Evolutionary conservation across 2,113 vertebrate species (phyloP).

Genomic region (Lipotes vexillifer): DNA sequence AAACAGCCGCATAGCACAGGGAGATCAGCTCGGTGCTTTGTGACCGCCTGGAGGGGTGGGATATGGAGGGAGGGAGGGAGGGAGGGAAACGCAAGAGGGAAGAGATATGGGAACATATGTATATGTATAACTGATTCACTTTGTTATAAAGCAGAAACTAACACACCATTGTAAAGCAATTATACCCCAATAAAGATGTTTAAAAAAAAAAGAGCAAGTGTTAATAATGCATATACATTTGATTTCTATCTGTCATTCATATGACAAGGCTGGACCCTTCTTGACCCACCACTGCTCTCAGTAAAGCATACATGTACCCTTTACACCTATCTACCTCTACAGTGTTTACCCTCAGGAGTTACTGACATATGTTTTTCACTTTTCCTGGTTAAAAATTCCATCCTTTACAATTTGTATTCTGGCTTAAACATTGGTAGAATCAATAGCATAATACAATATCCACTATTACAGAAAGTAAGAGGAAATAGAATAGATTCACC

Average conservation of each 20-base stretch:
- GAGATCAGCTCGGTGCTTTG: too few species aligned
- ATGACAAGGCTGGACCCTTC: neutral
- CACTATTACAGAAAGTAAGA: neutral
- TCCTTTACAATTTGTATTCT: neutral
- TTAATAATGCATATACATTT: neutral
- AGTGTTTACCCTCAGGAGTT: neutral
- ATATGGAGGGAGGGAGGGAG: too few species aligned
- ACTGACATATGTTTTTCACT: neutral
- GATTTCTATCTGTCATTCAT: neutral
- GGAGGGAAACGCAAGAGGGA: too few species aligned
- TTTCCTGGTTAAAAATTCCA: neutral
- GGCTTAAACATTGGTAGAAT: neutral
- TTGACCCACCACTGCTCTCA: neutral
- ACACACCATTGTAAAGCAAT: too few species aligned
- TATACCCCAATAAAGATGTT: too few species aligned
- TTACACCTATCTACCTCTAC: neutral
- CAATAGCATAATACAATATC: neutral
- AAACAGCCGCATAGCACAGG: too few species aligned
- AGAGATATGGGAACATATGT: too few species aligned
- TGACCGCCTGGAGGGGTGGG: too few species aligned
- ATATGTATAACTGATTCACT: too few species aligned
- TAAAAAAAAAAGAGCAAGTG: too few species aligned
- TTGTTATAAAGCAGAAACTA: too few species aligned
- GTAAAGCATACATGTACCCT: neutral
- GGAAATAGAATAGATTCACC: neutral